Evolutionary conservation across 2,888 invertebrate species (phyloP).

Genomic region (Bellardia pandia): DNA sequence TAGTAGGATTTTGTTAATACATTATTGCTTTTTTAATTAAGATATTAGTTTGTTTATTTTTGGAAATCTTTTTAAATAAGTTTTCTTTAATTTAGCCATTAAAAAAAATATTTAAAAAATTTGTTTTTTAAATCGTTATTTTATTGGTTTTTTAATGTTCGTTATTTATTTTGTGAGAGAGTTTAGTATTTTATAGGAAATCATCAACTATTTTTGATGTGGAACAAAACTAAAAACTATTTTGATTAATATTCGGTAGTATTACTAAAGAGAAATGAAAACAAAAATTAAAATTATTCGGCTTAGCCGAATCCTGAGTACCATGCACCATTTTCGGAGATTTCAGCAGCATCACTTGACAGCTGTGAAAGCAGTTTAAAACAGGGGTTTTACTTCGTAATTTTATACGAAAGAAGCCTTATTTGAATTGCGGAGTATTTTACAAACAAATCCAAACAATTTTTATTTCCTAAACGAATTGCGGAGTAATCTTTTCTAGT

Average conservation of each 20-base stretch:
- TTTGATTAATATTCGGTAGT: slow-evolving; percentile 66
- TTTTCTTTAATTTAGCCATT: slow-evolving; percentile 46
- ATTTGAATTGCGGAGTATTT: too few species aligned
- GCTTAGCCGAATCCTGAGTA: slow-evolving; percentile 34
- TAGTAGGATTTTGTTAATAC: slow-evolving; percentile 44
- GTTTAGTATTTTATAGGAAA: slow-evolving; percentile 19
- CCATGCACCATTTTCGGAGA: slow-evolving; percentile 24
- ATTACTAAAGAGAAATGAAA: slow-evolving; percentile 48
- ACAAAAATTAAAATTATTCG: slow-evolving; percentile 49
- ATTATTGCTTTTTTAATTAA: slow-evolving; percentile 48
- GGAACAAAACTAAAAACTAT: slow-evolving; percentile 64
- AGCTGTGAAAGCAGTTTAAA: not conserved
- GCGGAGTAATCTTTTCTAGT: too few species aligned
- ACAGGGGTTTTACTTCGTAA: too few species aligned
- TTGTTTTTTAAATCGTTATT: not conserved
- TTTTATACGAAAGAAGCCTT: too few species aligned
- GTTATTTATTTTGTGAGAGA: slow-evolving; percentile 33
- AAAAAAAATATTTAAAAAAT: slow-evolving; percentile 49
- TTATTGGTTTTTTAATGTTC: not conserved
- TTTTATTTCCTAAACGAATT: too few species aligned
- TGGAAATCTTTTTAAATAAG: slow-evolving; percentile 27
- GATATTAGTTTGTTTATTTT: not conserved
- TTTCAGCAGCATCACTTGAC: not conserved
- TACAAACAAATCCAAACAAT: too few species aligned
- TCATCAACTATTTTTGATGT: slow-evolving; percentile 11